These are phyloP conservation scores for Oreocharis arfaki DNA, from an alignment of 2,113 vertebrate genomes.

Conservation along the genomic window DNA sequence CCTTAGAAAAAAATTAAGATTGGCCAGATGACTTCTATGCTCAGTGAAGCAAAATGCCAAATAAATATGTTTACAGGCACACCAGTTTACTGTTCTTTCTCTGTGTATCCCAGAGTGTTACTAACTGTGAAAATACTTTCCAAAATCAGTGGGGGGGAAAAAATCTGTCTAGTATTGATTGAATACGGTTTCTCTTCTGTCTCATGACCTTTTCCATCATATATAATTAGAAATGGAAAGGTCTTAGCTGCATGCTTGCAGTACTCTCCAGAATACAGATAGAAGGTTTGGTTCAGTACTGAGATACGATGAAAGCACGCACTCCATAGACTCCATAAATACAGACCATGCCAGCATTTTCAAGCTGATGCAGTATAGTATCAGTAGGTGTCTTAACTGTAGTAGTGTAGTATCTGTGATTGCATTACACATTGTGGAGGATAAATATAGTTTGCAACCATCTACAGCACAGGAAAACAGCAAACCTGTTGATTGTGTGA, in stretches of 20 bases:
- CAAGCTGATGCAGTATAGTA: not conserved
- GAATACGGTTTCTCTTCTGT: constrained; percentile 37
- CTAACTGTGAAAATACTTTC: constrained; percentile 25
- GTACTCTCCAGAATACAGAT: constrained; percentile 28
- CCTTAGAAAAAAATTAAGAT: constrained; percentile 56
- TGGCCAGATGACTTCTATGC: constrained; percentile 47
- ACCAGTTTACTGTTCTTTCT: constrained; percentile 43
- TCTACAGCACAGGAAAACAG: not conserved
- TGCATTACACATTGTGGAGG: not conserved
- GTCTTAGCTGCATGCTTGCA: constrained; percentile 6
- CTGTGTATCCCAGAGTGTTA: constrained; percentile 21
- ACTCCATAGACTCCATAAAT: not conserved
- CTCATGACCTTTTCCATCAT: constrained; percentile 47
- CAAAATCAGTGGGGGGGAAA: not conserved
- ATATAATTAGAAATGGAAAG: constrained; percentile 61
- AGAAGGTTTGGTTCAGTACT: not conserved
- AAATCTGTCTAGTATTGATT: constrained; percentile 41
- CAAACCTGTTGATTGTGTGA: not conserved
- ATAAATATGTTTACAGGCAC: constrained; percentile 50
- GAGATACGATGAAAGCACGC: not conserved
- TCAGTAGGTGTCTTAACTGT: not conserved
- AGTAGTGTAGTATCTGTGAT: not conserved
- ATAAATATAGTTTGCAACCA: not conserved
- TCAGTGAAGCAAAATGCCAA: constrained; percentile 65
- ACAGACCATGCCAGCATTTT: not conserved